phyloP scores from a whole-genome alignment of 2,888 invertebrate species.

The Cephus rjabovi region DNA sequence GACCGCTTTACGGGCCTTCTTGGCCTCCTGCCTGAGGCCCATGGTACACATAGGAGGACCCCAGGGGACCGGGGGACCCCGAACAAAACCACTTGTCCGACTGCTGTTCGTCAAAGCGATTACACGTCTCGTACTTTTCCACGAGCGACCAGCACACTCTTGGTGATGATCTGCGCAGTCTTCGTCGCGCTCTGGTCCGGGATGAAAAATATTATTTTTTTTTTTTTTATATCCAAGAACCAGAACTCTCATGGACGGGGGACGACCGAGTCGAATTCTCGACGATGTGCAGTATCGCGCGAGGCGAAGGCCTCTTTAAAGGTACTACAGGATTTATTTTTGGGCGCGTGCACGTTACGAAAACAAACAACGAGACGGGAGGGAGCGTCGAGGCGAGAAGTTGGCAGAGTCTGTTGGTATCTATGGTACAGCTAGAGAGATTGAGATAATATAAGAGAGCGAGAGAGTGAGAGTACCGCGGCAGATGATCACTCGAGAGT shows the following conservation, averaged over 20 bases:
- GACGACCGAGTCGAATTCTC: background rate
- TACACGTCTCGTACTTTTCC: background rate
- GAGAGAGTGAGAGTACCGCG: background rate
- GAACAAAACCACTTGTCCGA: background rate
- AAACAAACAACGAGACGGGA: background rate
- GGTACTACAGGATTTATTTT: background rate
- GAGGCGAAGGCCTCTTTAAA: background rate
- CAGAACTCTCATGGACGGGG: background rate
- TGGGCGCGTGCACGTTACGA: background rate
- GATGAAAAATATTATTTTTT: background rate
- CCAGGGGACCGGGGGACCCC: background rate
- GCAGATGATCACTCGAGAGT: background rate
- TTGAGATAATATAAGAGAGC: background rate
- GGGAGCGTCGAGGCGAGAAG: background rate
- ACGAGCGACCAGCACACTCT: background rate
- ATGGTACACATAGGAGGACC: background rate
- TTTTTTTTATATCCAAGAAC: background rate
- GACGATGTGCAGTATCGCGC: background rate
- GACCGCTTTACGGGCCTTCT: conserved; percentile 4
- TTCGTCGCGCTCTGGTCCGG: background rate
- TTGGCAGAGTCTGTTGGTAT: background rate
- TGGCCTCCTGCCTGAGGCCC: background rate
- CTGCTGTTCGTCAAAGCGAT: background rate
- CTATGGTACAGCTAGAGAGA: background rate
- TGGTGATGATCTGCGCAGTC: background rate